Base-by-base conservation (phyloP, 2,888 invertebrate genomes). In the Palloptera scutellata region DNA sequence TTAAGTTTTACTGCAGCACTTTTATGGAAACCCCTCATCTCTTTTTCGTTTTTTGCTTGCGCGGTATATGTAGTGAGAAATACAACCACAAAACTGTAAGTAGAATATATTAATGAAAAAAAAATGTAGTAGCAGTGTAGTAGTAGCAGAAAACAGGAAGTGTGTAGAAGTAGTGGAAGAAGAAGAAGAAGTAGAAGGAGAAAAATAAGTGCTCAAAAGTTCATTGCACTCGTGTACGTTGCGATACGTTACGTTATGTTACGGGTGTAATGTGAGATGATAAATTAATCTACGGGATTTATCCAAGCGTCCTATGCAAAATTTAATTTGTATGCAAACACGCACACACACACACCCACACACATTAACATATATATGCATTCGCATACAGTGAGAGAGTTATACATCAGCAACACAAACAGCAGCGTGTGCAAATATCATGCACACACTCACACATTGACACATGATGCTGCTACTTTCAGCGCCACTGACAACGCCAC, bases 271-370 rank as follows among this genome's bases (percentile, higher is more conserved):
- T 75, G 76, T 76, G 79, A 78, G 79, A 79, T 79, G 79, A 78
- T 79, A 78, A 79, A 79, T 79, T 79, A 79, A 79, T 78, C 78
- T 79, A 76, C 75, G 75, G 79, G 73, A 78, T 76, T 78, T 78
- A 79, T 70, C 79, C 73, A 73, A 74, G 78, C 77, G 78, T 76
- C 72, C 79, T 73, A 79, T 78, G 75, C 79, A 79, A 79, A 79
- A 77, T 79, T 79, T 79, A 79, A 79, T 79, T 79, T 79, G 51
- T n/a, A 57, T 57, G 41, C 48, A 20, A n/a, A 57, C 48, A 64
- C 55, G 15, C 20, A 13, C 30, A 4, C 45, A 54, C 19, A 19
- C 30, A 54, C 3, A 51, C 51, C 13, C 51, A 54, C 20, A 54
- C 1, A 54, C 19, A 54, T 13, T 10, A 12, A 30, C 30, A 19